Percentiles rank a stretch among this genome's conserved stretches.
Conservation (phyloP, 2,113 vertebrate species). For the Atherinomorus stipes region DNA sequence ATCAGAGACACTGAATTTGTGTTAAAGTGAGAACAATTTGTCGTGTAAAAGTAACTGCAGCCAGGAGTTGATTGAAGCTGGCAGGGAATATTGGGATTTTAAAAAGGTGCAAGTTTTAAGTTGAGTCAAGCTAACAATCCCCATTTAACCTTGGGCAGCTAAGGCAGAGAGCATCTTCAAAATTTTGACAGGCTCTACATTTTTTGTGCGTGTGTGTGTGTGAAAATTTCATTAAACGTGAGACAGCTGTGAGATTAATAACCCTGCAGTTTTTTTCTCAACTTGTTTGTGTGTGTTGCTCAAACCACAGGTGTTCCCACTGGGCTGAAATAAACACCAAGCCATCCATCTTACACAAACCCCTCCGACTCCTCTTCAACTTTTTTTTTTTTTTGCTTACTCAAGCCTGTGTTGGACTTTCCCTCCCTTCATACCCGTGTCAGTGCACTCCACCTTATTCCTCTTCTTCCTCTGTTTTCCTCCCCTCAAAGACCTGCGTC, state of each 20-base stretch:
- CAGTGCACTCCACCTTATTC: conserved; percentile 10
- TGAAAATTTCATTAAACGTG: conserved; percentile 22
- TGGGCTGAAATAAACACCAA: conserved; percentile 42
- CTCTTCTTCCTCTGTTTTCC: conserved; percentile 1
- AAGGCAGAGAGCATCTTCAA: background rate
- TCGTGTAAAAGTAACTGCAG: background rate
- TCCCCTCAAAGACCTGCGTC: conserved; percentile 18
- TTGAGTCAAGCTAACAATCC: background rate
- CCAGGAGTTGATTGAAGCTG: background rate
- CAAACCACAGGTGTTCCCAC: conserved; percentile 37
- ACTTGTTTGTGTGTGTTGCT: conserved; percentile 29
- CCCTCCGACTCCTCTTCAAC: conserved; percentile 2
- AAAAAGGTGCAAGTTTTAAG: background rate
- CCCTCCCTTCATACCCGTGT: conserved; percentile 42
- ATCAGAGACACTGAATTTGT: background rate
- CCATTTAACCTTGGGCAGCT: background rate
- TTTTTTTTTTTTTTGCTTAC: conserved; percentile 1
- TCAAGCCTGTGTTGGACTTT: conserved; percentile 7
- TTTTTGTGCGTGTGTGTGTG: background rate
- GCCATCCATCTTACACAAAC: conserved; percentile 38
- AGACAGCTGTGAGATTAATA: conserved; percentile 40
- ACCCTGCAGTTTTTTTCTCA: conserved; percentile 26
- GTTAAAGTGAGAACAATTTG: background rate
- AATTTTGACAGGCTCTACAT: background rate
- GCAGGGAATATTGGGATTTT: background rate